Base-by-base conservation (phyloP, 1,140 invertebrate species). In the Drosophila ficusphila region DNA sequence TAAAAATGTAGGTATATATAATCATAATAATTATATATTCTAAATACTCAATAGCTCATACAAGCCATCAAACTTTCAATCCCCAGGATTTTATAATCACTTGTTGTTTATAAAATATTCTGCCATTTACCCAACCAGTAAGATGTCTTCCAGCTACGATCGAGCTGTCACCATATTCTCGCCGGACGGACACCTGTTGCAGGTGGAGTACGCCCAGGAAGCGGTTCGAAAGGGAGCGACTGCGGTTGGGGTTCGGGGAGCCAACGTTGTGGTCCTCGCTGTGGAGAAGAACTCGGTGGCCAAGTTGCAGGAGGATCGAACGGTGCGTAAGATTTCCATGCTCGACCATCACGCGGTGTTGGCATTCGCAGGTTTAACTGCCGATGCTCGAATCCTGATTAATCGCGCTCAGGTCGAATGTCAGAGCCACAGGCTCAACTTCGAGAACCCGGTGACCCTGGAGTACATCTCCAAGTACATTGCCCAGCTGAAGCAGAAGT, bases 191-290 rank as follows among this genome's bases (percentile, higher is more conserved):
- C 99, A 99, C 94, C 94, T 99, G 53, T 96, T 99, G 81, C 99
- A 99, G 94, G 99, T 99, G 11, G 99, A 99, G 95, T 99, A 99
- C 93, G 99, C 99, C 11, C 99, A 99, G 92, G 99, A 99, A 94
- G 99, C 99, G 39, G 99, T 99, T 3, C 96, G 99, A 81, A 99
- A 99, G 92, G 99, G 99, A 65, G 99, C 98, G 4, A 99, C 99
- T 47, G 98, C 98, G 77, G 98, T 99, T 74, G 99, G 98, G 67
- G 98, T 99, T 7, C 93, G 98, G 89, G 99, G 99, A 8, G 95
- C 95, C 39, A 95, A 99, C 92, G 97, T 98, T 46, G 98, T 99
- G 31, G 99, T 99, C 18, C 93, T 99, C 34, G 99, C 98, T 4
- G 99, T 99, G 11, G 99, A 99, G 92, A 99, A 99, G 92, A 99